Evolutionary conservation across 2,113 vertebrate genomes (phyloP), one percentile per base, ranked within the genome.

Genomic region (Manacus vitellinus): DNA sequence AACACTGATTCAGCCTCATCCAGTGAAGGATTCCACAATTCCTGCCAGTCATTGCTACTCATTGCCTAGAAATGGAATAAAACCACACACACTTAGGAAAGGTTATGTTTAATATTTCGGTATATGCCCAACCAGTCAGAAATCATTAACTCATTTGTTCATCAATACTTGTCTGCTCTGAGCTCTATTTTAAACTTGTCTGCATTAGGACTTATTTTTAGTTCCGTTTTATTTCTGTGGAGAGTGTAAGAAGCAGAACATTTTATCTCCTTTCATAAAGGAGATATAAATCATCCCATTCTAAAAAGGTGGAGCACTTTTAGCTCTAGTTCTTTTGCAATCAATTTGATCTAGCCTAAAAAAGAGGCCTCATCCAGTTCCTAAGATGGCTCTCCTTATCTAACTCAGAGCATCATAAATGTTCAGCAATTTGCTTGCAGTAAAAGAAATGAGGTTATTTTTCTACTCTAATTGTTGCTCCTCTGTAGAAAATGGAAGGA

Each of bases 111-210:
- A 86, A 83, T 91, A 92, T 94, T 94, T 92, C 0, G 4, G 15
- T 75, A 52, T 80, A 75, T 94, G 56, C 52, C 91, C 74, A 94
- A 56, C 84, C 85, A 89, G 81, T 96, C 78, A 94, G 83, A 92
- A 95, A 89, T 65, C 77, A 83, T 94, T 90, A 96, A 92, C 72
- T 95, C 67, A 86, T 88, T 94, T 95, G 72, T 85, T 95, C 80
- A 89, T 86, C 90, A 95, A 84, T 84, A 86, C 67, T 79, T 82
- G 56, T 96, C 88, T 88, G 68, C 92, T 94, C 44, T 51, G n/a
- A 96, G 87, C 61, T 96, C 95, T 97, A 97, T 94, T 95, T 95
- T 82, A 96, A 94, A 89, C 68, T 71, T 56, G 66, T 91, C 94
- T 95, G 76, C 58, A 63, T 77, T 77, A 85, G 37, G 56, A 86